phyloP scores from a whole-genome alignment of 2,797 vertebrate species.

The Neosilurus hyrtlii region DNA sequence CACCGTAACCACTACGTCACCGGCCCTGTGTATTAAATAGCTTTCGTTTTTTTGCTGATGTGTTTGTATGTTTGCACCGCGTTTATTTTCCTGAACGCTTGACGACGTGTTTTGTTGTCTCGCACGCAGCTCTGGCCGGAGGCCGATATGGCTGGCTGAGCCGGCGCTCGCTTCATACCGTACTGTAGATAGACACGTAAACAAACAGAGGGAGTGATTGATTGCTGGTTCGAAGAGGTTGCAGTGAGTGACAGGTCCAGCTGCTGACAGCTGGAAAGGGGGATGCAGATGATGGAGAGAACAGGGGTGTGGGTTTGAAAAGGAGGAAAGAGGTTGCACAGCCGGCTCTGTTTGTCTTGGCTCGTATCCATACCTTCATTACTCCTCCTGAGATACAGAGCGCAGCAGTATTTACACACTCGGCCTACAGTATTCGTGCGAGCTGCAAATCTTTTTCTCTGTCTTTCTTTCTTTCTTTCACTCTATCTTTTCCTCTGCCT shows the following conservation, averaged over 20 bases:
- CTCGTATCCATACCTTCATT: slow-evolving; percentile 73
- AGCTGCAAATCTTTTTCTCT: slow-evolving; percentile 65
- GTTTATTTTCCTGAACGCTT: slow-evolving; percentile 31
- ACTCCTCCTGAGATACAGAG: slow-evolving; percentile 75
- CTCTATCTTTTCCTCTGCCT: slow-evolving; percentile 38
- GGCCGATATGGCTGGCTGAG: neutral
- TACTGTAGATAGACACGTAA: slow-evolving; percentile 52
- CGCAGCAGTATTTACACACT: slow-evolving; percentile 74
- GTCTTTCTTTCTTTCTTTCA: slow-evolving; percentile 8
- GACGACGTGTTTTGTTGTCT: slow-evolving; percentile 22
- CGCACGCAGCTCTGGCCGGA: neutral
- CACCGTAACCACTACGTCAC: too few species aligned
- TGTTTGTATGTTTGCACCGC: neutral
- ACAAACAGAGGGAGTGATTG: slow-evolving; percentile 52
- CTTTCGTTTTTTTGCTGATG: neutral
- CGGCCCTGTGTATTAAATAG: neutral
- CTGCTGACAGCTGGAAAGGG: slow-evolving; percentile 56
- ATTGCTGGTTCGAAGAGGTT: slow-evolving; percentile 51
- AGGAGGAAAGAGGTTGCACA: slow-evolving; percentile 54
- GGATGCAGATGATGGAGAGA: slow-evolving; percentile 38
- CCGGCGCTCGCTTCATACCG: slow-evolving; percentile 24
- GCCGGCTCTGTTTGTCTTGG: slow-evolving; percentile 76
- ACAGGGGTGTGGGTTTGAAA: slow-evolving; percentile 49
- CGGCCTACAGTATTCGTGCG: slow-evolving; percentile 69
- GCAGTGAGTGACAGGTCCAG: slow-evolving; percentile 58